Conservation (phyloP, 2,797 vertebrate genomes). For the Hydrocynus forskahlii region DNA sequence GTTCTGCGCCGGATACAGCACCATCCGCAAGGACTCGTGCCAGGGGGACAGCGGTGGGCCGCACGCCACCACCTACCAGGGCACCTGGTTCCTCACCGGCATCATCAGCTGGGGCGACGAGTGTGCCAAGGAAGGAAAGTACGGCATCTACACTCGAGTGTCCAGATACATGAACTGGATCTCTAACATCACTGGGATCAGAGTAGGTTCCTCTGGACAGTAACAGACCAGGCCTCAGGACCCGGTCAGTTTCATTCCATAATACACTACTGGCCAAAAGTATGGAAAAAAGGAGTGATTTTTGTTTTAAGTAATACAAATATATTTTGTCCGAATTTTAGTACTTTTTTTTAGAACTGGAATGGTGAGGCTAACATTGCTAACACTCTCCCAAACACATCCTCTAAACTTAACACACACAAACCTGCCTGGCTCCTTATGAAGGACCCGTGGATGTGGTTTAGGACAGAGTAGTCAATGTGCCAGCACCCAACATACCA, state of each 20-base stretch:
- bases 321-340: no score
- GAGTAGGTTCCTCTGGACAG: not conserved
- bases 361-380: no score
- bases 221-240: not conserved
- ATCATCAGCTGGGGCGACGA: conserved; percentile 96
- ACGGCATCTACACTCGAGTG: conserved; percentile 92
- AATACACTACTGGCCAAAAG: no score
- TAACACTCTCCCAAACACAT: no score
- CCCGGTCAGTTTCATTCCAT: not conserved
- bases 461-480: no score
- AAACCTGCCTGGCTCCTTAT: no score
- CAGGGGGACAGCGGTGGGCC: conserved; percentile 95
- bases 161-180: conserved; percentile 82
- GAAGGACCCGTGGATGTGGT: no score
- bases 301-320: no score
- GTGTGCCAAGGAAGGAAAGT: conserved; percentile 88
- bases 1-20: conserved; percentile 89
- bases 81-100: conserved; percentile 91
- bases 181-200: conserved; percentile 63
- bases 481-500: no score
- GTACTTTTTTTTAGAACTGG: no score
- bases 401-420: no score
- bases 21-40: conserved; percentile 82
- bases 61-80: conserved; percentile 78
- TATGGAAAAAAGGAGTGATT: no score